Base-by-base conservation (phyloP, 2,113 vertebrate genomes). In the Reinhardtius hippoglossoides region DNA sequence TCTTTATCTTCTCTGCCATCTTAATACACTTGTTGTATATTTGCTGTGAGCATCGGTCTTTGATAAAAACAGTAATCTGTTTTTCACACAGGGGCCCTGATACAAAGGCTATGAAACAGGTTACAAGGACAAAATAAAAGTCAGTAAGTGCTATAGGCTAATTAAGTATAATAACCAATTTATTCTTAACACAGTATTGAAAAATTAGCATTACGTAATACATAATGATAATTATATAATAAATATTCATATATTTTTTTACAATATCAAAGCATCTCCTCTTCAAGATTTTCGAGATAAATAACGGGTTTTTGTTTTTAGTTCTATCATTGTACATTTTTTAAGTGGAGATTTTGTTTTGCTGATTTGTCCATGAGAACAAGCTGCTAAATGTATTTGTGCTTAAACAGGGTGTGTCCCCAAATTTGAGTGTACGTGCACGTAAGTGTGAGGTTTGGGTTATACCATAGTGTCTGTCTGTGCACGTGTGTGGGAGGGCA, bases 401-500 rank as follows among this genome's bases (percentile, higher is more conserved):
- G 20, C 44, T 37, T 67, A 78, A 5, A 26, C 42, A 18, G 3
- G 59, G 9, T 62, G 31, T 58, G 24, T 27, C 56, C 56, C 56
- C 24, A 16, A 27, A 9, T 58, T 2, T 58, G 56, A 58, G 8
- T 54, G 26, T 27, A 23, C 18, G 16, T 37, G 21, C 61, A 76
- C 18, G 3, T 9, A 23, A 20, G 61, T 71, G 80, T 78, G 48
- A 80, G 67, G 85, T 80, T 71, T 40, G 52, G 57, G 59, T 81
- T 63, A 31, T 5, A 52, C 63, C 55, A 67, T 52, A 16, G 64
- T 21, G 44, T 57, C 58, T 64, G 67, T 68, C 66, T 71, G 27
- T 52, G 63, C 65, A 72, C 67, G n/a, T 46, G 61, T 78, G 87
- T 88, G 71, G 74, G 82, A 78, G 82, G 78, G 82, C n/a, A 21